A percentile compares a stretch with the other conserved stretches of the same genome.
Evolutionary conservation across 2,797 vertebrate species (phyloP).

Genomic region (Clarias laeviceps): DNA sequence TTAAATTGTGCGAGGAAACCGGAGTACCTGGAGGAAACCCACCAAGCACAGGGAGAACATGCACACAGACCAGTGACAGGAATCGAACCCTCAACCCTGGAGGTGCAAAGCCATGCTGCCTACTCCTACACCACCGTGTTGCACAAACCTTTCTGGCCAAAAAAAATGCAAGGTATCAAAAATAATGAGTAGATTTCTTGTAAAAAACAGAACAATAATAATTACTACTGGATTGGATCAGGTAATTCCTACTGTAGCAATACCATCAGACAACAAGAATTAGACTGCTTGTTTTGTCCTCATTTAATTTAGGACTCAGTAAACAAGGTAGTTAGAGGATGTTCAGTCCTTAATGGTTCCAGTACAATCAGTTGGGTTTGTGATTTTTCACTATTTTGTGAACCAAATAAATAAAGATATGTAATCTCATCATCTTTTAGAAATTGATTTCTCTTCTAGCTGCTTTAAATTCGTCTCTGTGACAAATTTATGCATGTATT

Average conservation of each 20-base stretch:
- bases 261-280: neutral
- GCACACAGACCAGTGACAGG: too few relatives aligned
- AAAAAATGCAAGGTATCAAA: neutral
- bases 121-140: too few relatives aligned
- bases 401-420: neutral
- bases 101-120: too few relatives aligned
- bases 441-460: constrained; percentile 26
- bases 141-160: too few relatives aligned
- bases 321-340: neutral
- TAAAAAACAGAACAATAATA: neutral
- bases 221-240: neutral
- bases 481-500: neutral
- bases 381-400: neutral
- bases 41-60: too few relatives aligned
- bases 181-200: neutral
- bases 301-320: neutral
- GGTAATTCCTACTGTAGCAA: neutral
- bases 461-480: neutral
- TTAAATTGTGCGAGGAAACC: too few relatives aligned
- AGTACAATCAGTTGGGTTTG: neutral
- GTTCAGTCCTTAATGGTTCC: neutral
- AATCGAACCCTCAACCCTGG: too few relatives aligned
- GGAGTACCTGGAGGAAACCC: too few relatives aligned
- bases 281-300: neutral
- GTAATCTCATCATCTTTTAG: neutral